phyloP scores from a whole-genome alignment of 2,113 vertebrate species.

The Larimichthys crocea region DNA sequence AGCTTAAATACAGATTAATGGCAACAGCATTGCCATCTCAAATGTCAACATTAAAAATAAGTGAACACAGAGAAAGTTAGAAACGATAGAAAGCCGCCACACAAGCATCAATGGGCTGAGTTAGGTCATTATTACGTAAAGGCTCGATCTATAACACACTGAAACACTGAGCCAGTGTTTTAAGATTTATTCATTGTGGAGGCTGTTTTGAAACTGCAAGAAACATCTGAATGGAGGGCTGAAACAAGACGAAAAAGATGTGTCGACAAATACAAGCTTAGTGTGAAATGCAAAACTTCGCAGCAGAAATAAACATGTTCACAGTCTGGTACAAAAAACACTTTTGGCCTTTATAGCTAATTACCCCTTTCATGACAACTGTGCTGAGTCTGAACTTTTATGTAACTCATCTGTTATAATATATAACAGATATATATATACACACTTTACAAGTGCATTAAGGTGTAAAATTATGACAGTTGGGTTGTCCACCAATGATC shows the following conservation, averaged over 20 bases:
- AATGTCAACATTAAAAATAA: not conserved
- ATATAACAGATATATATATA: no score
- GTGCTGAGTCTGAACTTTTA: no score
- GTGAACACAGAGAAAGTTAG: not conserved
- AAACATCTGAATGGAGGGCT: not conserved
- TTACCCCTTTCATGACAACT: no score
- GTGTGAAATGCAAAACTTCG: not conserved
- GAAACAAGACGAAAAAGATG: not conserved
- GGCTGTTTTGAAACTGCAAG: not conserved
- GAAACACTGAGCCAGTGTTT: not conserved
- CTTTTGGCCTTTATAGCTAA: no score
- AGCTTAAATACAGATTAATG: not conserved
- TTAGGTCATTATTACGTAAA: not conserved
- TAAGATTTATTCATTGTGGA: not conserved
- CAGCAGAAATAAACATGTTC: no score
- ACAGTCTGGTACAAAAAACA: no score
- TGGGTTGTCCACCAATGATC: no score
- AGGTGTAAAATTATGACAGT: no score
- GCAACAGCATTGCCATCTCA: not conserved
- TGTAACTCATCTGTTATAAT: no score
- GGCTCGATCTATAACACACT: no score
- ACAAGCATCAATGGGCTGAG: not conserved
- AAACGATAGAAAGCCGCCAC: not conserved
- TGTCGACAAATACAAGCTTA: not conserved
- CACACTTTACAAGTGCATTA: no score